phyloP scores from a whole-genome alignment of 30 jellyfish, hydroid and myxozoan genomes.

The Chrysaora quinquecirrha region DNA sequence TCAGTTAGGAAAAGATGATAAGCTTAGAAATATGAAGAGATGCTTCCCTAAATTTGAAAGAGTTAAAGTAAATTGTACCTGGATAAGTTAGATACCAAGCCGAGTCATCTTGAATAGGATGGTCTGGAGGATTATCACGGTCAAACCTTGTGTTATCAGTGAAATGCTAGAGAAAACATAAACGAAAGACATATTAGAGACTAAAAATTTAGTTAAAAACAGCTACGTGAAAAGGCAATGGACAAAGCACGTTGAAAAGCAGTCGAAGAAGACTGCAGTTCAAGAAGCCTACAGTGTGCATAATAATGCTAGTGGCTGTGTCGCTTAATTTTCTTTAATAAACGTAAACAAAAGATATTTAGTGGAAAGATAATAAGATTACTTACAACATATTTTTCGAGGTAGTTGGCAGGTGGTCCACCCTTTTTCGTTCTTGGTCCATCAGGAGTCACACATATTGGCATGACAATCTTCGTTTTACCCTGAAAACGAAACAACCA shows the following conservation, averaged over 20 bases:
- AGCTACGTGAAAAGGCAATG: no score
- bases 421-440: conserved; percentile 80
- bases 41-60: no score
- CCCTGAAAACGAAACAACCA: conserved; percentile 60
- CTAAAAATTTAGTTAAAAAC: no score
- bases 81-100: conserved; percentile 86
- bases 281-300: no score
- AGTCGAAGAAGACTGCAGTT: no score
- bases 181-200: background rate
- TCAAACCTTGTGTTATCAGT: conserved; percentile 84
- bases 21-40: no score
- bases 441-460: conserved; percentile 71
- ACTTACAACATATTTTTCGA: conserved; percentile 69
- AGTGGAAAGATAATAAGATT: no score
- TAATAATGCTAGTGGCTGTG: no score
- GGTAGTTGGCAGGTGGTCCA: conserved; percentile 78
- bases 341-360: no score
- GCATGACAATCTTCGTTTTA: conserved; percentile 87
- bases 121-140: conserved; percentile 89
- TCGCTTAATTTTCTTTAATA: no score
- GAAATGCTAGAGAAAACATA: conserved; percentile 65
- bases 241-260: no score
- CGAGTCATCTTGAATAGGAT: conserved; percentile 95
- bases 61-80: conserved; percentile 63
- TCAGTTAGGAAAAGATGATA: no score